Evolutionary conservation across 2,888 invertebrate species (phyloP).

Genomic region (Antheraea assamensis): DNA sequence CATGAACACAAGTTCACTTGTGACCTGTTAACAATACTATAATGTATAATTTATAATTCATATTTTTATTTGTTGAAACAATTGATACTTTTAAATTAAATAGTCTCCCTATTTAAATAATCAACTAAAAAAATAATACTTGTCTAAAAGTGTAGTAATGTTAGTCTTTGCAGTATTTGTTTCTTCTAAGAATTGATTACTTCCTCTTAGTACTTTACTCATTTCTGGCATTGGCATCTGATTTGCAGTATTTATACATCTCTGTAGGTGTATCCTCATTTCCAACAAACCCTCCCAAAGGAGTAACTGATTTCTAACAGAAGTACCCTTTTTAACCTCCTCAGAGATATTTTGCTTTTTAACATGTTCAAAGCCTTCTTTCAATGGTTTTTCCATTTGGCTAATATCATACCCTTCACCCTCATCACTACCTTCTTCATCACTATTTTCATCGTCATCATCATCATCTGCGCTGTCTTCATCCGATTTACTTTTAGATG

Average conservation of each 20-base stretch:
- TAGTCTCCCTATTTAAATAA: background rate
- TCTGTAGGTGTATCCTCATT: constrained; percentile 93
- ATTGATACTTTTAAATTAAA: background rate
- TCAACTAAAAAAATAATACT: constrained; percentile 50
- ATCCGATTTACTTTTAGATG: constrained; percentile 45
- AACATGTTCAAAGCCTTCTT: constrained; percentile 82
- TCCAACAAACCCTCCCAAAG: constrained; percentile 94
- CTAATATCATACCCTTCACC: constrained; percentile 73
- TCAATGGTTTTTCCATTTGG: constrained; percentile 70
- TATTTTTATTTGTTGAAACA: background rate
- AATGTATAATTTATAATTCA: background rate
- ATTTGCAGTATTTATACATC: constrained; percentile 88
- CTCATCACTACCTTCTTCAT: constrained; percentile 50
- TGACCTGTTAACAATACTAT: background rate
- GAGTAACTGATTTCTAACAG: constrained; percentile 86
- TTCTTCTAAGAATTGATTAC: constrained; percentile 77
- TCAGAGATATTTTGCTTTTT: constrained; percentile 78
- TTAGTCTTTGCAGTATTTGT: constrained; percentile 77
- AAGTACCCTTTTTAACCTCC: constrained; percentile 85
- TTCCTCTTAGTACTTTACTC: constrained; percentile 72
- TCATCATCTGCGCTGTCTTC: constrained; percentile 33
- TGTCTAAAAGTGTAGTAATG: constrained; percentile 84
- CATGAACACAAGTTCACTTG: no score
- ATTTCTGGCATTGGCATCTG: constrained; percentile 87
- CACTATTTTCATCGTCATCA: constrained; percentile 40